Conservation (phyloP, 2,888 invertebrate species). For the Mechanitis mazaeus region DNA sequence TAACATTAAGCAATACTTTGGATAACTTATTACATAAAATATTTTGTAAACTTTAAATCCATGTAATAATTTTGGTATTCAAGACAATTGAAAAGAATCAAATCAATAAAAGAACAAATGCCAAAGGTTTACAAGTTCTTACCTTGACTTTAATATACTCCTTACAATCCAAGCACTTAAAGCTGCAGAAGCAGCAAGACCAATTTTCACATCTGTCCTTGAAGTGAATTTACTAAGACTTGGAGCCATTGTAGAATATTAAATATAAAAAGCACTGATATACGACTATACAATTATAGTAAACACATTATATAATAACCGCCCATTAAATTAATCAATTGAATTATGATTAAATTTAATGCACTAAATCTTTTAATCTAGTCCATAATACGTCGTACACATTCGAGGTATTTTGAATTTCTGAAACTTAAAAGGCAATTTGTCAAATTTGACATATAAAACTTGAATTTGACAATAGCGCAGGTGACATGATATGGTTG, state of each 20-base stretch:
- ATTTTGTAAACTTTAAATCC: no score
- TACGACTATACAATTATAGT: conserved; percentile 6
- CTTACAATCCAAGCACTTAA: conserved; percentile 76
- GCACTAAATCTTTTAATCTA: not conserved
- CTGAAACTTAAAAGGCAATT: not conserved
- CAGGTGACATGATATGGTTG: no score
- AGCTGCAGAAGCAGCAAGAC: conserved; percentile 80
- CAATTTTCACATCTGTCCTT: conserved; percentile 79
- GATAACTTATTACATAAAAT: no score
- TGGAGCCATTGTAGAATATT: conserved; percentile 79
- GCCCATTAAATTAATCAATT: not conserved
- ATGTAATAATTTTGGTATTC: no score
- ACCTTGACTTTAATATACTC: conserved; percentile 74
- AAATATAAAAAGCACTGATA: conserved; percentile 5
- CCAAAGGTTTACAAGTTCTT: conserved; percentile 25
- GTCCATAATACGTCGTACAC: not conserved
- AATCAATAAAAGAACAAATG: no score
- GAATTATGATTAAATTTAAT: not conserved
- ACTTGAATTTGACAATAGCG: no score
- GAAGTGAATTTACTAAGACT: conserved; percentile 85
- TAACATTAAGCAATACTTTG: no score
- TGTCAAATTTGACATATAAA: conserved; percentile 1
- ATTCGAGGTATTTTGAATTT: not conserved
- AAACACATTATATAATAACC: conserved; percentile 19
- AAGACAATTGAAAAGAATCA: no score